These are phyloP conservation scores for Molossus molossus DNA, from an alignment of 2,797 vertebrate species.

Conservation along the genomic window DNA sequence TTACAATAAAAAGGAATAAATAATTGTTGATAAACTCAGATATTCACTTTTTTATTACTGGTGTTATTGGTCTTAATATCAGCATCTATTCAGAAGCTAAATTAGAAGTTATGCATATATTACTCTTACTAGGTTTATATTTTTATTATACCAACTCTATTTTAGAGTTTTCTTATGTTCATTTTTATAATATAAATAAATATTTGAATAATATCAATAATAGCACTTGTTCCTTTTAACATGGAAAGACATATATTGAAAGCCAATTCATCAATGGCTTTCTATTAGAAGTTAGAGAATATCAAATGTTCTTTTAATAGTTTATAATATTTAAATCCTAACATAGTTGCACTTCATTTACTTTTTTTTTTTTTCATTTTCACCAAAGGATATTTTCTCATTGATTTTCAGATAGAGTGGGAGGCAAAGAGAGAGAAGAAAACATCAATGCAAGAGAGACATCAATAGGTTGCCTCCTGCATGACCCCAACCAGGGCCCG, in stretches of 20 bases:
- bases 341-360: not conserved
- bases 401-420: too few relatives aligned
- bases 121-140: conserved; percentile 53
- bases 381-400: too few relatives aligned
- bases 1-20: conserved; percentile 42
- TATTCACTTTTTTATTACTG: conserved; percentile 10
- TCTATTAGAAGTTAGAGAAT: not conserved
- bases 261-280: not conserved
- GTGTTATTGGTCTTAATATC: conserved; percentile 62
- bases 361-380: too few relatives aligned
- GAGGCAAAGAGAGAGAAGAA: too few relatives aligned
- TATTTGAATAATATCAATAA: conserved; percentile 60
- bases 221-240: conserved; percentile 36
- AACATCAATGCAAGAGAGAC: too few relatives aligned
- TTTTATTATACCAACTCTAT: conserved; percentile 48
- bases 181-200: conserved; percentile 67
- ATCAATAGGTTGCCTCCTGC: too few relatives aligned
- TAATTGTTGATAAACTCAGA: conserved; percentile 30
- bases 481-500: too few relatives aligned
- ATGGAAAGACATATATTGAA: not conserved
- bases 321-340: not conserved
- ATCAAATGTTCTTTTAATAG: not conserved
- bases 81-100: conserved; percentile 70
- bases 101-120: conserved; percentile 60
- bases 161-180: conserved; percentile 8